Percentiles rank a stretch among this genome's conserved stretches.
Conservation (phyloP, 2,888 invertebrate species). For the Amiota mariae region DNA sequence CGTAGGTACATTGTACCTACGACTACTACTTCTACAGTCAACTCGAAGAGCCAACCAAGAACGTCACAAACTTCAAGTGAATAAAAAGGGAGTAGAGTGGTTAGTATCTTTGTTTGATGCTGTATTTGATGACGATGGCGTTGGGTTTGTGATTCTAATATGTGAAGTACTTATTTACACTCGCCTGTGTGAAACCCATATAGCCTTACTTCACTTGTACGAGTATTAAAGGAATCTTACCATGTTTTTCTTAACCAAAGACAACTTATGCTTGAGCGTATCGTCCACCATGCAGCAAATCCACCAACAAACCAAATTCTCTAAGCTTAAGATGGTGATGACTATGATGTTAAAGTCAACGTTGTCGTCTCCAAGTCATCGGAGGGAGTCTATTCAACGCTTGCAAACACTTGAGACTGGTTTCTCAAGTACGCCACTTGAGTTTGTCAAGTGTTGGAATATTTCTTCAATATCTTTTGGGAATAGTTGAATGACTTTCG, state of each 20-base stretch:
- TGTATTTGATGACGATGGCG: slow-evolving; percentile 16
- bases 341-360: slow-evolving; percentile 10
- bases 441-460: slow-evolving; percentile 59
- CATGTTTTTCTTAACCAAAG: background rate
- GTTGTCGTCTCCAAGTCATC: background rate
- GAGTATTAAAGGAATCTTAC: slow-evolving; percentile 1
- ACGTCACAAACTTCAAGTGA: too few species aligned
- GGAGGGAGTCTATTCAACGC: slow-evolving; percentile 8
- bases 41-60: too few species aligned
- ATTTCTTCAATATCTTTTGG: slow-evolving; percentile 24
- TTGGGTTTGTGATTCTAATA: slow-evolving; percentile 23
- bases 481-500: slow-evolving; percentile 19
- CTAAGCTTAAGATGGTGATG: background rate
- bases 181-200: background rate
- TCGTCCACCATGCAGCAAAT: slow-evolving; percentile 10
- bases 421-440: slow-evolving; percentile 60
- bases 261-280: background rate
- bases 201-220: slow-evolving; percentile 3
- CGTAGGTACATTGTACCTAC: background rate
- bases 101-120: background rate
- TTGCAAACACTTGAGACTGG: slow-evolving; percentile 61
- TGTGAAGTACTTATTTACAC: slow-evolving; percentile 18
- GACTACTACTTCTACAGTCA: background rate
- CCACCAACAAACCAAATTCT: background rate
- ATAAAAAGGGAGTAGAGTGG: too few species aligned